Percentiles rank a stretch among this genome's conserved stretches.
Conservation (phyloP, 1,140 invertebrate species). For the Apis laboriosa region DNA sequence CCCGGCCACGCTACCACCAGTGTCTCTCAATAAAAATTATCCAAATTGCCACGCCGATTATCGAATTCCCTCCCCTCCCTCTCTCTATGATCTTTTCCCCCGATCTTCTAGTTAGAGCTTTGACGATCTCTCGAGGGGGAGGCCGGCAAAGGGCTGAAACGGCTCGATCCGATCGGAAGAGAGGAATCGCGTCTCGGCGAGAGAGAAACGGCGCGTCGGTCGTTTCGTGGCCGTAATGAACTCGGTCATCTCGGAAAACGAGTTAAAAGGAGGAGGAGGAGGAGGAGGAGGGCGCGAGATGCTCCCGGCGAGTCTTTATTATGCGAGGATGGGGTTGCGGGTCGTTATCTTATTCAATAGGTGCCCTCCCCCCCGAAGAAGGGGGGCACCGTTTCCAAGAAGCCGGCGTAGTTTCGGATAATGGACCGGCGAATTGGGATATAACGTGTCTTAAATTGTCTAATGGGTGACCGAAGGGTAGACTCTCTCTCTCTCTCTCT, state of each 20-base stretch:
- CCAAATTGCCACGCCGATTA: slow-evolving; percentile 50
- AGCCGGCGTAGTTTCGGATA: slow-evolving; percentile 74
- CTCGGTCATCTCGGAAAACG: slow-evolving; percentile 61
- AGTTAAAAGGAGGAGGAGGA: slow-evolving; percentile 62
- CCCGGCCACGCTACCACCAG: slow-evolving; percentile 56
- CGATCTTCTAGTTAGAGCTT: too few relatives aligned
- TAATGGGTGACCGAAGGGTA: slow-evolving; percentile 78
- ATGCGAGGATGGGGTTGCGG: slow-evolving; percentile 68
- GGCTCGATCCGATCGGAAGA: too few relatives aligned
- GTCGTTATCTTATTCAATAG: slow-evolving; percentile 73
- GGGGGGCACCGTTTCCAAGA: slow-evolving; percentile 67
- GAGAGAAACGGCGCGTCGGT: not conserved
- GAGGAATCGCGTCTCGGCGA: too few relatives aligned
- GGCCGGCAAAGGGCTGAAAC: too few relatives aligned
- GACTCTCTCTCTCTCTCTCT: not conserved
- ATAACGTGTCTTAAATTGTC: slow-evolving; percentile 80
- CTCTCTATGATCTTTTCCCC: not conserved
- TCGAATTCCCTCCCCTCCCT: not conserved
- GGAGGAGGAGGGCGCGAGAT: too few relatives aligned
- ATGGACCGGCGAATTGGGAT: slow-evolving; percentile 77
- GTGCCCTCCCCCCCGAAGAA: slow-evolving; percentile 42
- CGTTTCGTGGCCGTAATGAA: slow-evolving; percentile 56
- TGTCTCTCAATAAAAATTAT: slow-evolving; percentile 66
- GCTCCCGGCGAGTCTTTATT: slow-evolving; percentile 67
- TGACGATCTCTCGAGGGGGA: too few relatives aligned